Percentiles rank a stretch among this genome's conserved stretches.
Conservation (phyloP, 2,888 invertebrate genomes). For the Oscheius sp. region DNA sequence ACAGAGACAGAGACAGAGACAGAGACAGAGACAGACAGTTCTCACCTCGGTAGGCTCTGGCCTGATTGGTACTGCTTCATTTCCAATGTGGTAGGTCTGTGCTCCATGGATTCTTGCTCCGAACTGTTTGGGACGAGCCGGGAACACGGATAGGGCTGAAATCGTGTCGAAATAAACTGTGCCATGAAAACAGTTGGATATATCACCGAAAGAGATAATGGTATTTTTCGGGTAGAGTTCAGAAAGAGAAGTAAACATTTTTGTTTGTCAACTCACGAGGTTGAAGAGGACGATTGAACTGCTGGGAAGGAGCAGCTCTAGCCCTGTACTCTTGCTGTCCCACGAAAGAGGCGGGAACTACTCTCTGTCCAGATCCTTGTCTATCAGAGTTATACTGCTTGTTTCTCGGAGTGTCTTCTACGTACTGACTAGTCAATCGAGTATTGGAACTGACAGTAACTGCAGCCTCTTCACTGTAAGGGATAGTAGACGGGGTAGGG, state of each 20-base stretch:
- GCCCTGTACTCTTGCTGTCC: slow-evolving; percentile 7
- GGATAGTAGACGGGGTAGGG: neutral
- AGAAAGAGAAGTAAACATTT: neutral
- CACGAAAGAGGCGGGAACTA: neutral
- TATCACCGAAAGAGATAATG: neutral
- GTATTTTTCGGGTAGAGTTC: neutral
- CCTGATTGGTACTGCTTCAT: slow-evolving; percentile 10
- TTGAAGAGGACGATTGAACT: neutral
- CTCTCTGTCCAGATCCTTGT: neutral
- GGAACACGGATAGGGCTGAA: no score
- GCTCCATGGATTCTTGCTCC: slow-evolving; percentile 1
- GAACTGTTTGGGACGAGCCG: slow-evolving; percentile 7
- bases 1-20: no score
- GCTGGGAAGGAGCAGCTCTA: slow-evolving; percentile 7
- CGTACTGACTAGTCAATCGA: no score
- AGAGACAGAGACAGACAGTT: neutral
- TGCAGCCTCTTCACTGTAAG: neutral
- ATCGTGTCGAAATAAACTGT: neutral
- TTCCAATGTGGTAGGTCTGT: slow-evolving; percentile 5
- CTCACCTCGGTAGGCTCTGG: slow-evolving; percentile 15
- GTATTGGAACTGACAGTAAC: neutral
- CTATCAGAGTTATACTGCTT: no score
- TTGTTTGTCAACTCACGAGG: neutral
- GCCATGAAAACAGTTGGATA: neutral
- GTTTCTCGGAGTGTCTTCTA: no score